Evolutionary conservation across 2,797 vertebrate genomes (phyloP).

Genomic region (Halcyon smyrnensis): DNA sequence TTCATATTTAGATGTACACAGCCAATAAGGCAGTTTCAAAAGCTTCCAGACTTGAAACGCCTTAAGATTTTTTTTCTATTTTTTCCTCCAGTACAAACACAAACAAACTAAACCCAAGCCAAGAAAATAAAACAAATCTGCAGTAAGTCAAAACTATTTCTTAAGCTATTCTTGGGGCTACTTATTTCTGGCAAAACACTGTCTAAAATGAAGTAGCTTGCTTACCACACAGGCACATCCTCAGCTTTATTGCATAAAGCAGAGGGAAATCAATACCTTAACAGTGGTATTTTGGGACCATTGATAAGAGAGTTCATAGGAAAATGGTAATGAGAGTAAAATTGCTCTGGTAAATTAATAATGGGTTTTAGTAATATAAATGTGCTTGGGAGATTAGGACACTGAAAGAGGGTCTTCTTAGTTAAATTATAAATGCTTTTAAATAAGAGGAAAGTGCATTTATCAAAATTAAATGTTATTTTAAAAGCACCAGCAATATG

Average conservation of each 20-base stretch:
- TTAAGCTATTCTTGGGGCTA: not conserved
- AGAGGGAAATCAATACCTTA: not conserved
- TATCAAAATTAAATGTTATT: not conserved
- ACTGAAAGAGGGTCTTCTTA: not conserved
- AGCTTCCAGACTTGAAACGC: not conserved
- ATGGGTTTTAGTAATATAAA: not conserved
- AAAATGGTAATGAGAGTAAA: constrained; percentile 13
- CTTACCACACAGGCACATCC: not conserved
- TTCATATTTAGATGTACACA: constrained; percentile 42
- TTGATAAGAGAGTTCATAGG: not conserved
- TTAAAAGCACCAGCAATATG: not conserved
- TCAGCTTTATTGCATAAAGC: not conserved
- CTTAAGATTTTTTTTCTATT: constrained; percentile 3
- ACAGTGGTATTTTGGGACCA: not conserved
- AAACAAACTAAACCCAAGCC: not conserved
- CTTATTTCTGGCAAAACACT: not conserved
- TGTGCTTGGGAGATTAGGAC: not conserved
- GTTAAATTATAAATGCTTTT: not conserved
- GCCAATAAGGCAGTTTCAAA: constrained; percentile 39
- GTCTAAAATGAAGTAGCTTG: not conserved
- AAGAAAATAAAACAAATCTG: not conserved
- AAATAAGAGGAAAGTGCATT: not conserved
- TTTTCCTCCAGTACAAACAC: constrained; percentile 6
- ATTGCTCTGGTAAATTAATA: not conserved
- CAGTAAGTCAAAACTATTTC: not conserved